phyloP scores from a whole-genome alignment of 2,888 invertebrate species.

The Drosophila pegasa region DNA sequence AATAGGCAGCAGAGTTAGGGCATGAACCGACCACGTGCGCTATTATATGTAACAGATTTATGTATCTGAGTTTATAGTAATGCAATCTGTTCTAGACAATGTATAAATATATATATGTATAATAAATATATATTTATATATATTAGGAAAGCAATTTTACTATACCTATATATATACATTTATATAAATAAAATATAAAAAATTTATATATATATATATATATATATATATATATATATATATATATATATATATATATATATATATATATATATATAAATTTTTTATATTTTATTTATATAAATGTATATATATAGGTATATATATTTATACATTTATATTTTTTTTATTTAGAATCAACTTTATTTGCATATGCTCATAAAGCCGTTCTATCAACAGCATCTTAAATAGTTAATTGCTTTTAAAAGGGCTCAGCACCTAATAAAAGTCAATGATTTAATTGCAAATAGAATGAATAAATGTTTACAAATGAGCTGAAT shows the following conservation, averaged over 20 bases:
- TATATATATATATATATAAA: background rate
- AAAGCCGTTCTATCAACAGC: background rate
- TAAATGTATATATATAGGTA: background rate
- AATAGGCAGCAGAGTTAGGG: conserved; percentile 21
- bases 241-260: background rate
- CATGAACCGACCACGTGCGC: conserved; percentile 32
- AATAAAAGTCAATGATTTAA: background rate
- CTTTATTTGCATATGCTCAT: background rate
- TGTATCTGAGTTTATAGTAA: too few relatives aligned
- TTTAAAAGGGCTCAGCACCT: background rate
- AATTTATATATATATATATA: too few relatives aligned
- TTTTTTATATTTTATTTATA: too few relatives aligned
- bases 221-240: background rate
- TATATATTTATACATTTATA: too few relatives aligned
- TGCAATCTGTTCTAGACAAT: background rate
- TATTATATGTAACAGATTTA: background rate
- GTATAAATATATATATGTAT: background rate
- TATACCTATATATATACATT: background rate
- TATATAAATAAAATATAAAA: too few relatives aligned
- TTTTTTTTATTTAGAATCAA: background rate
- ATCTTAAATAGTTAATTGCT: background rate
- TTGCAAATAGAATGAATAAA: background rate
- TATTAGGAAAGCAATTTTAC: background rate
- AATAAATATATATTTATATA: background rate
- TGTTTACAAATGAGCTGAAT: background rate